Conservation (phyloP, 2,797 vertebrate species). For the Cetoscarus ocellatus region DNA sequence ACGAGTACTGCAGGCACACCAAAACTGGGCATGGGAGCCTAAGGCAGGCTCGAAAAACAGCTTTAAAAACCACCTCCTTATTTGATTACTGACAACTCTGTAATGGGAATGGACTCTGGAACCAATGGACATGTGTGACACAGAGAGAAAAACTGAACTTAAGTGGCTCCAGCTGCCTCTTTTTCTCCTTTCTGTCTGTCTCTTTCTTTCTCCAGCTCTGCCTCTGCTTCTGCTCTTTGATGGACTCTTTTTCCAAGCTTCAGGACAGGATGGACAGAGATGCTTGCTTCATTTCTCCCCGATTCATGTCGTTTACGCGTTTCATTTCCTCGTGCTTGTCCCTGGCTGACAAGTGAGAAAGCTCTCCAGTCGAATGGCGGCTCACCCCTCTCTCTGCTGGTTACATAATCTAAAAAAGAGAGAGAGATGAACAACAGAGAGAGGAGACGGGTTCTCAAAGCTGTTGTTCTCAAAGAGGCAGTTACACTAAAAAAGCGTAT, state of each 20-base stretch:
- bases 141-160: conserved; percentile 83
- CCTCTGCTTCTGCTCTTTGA: conserved; percentile 84
- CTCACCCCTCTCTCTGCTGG: conserved; percentile 81
- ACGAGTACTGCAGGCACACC: conserved; percentile 85
- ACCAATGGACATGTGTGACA: conserved; percentile 83
- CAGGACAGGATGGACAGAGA: conserved; percentile 85
- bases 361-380: conserved; percentile 79
- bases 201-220: conserved; percentile 79
- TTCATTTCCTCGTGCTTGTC: conserved; percentile 84
- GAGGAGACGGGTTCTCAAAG: conserved; percentile 78
- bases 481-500: conserved; percentile 86
- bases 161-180: conserved; percentile 84
- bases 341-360: conserved; percentile 73
- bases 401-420: conserved; percentile 71
- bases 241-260: conserved; percentile 82
- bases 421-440: conserved; percentile 77
- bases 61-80: conserved; percentile 85
- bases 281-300: conserved; percentile 81
- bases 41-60: conserved; percentile 80
- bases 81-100: conserved; percentile 84
- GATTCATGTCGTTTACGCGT: conserved; percentile 82
- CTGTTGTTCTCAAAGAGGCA: conserved; percentile 86
- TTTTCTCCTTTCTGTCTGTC: conserved; percentile 74
- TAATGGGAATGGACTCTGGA: conserved; percentile 85
- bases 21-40: conserved; percentile 85